Evolutionary conservation across 1,140 invertebrate species (phyloP).

Genomic region (Drosophila busckii): DNA sequence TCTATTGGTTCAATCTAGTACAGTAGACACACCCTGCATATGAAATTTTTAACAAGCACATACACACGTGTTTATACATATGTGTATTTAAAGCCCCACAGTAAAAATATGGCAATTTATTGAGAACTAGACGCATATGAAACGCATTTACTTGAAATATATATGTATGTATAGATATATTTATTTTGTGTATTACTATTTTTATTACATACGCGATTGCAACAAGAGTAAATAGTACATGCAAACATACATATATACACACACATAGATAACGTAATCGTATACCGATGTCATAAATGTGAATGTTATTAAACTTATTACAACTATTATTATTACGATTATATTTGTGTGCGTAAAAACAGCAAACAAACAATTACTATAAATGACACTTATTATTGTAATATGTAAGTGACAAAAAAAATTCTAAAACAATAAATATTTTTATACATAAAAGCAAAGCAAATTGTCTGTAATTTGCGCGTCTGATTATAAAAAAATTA

Average conservation of each 20-base stretch:
- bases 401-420: slow-evolving; percentile 58
- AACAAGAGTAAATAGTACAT: slow-evolving; percentile 3
- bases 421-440: slow-evolving; percentile 70
- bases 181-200: slow-evolving; percentile 50
- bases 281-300: slow-evolving; percentile 37
- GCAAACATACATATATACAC: slow-evolving; percentile 23
- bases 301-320: slow-evolving; percentile 49
- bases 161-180: slow-evolving; percentile 20
- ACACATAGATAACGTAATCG: slow-evolving; percentile 17
- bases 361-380: slow-evolving; percentile 29
- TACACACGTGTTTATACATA: not conserved
- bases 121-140: slow-evolving; percentile 34
- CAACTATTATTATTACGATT: slow-evolving; percentile 50
- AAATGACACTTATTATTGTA: slow-evolving; percentile 68
- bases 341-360: slow-evolving; percentile 38
- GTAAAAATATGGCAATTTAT: slow-evolving; percentile 35
- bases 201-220: slow-evolving; percentile 11
- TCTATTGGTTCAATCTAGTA: not conserved
- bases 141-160: slow-evolving; percentile 61
- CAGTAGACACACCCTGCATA: slow-evolving; percentile 47
- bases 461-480: slow-evolving; percentile 28
- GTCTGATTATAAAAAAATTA: slow-evolving; percentile 26
- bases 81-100: slow-evolving; percentile 16
- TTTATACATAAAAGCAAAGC: slow-evolving; percentile 55
- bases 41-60: slow-evolving; percentile 8